A percentile compares a stretch with the other conserved stretches of the same genome.
phyloP scores from a whole-genome alignment of 2,888 invertebrate genomes.

The Stenodera caucasica region DNA sequence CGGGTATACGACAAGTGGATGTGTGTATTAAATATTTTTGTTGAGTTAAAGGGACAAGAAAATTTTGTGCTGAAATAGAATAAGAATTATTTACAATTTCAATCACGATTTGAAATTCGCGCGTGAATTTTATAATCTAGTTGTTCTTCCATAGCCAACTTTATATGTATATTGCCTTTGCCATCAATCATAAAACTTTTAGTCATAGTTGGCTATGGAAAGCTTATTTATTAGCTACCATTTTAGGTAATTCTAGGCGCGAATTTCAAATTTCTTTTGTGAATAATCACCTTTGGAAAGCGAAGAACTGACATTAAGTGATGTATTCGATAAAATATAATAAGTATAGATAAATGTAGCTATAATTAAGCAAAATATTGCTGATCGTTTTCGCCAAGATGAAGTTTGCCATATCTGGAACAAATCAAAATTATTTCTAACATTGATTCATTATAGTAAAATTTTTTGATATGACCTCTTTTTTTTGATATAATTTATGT shows the following conservation, averaged over 20 bases:
- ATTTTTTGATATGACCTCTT: neutral
- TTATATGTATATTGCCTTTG: no score
- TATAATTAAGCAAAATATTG: neutral
- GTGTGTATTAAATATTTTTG: slow-evolving; percentile 59
- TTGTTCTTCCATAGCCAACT: no score
- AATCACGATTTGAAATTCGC: neutral
- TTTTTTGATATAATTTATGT: no score
- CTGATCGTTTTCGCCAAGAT: neutral
- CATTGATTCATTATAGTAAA: neutral
- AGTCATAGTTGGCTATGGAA: no score
- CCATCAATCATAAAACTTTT: no score
- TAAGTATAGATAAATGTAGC: neutral
- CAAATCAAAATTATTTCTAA: slow-evolving; percentile 13
- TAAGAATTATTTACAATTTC: neutral
- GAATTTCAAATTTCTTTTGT: no score
- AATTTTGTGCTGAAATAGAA: neutral
- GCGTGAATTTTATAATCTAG: no score
- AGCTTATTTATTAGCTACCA: no score
- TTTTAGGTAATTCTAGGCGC: no score
- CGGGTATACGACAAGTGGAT: slow-evolving; percentile 63
- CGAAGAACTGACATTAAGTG: neutral
- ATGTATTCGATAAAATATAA: neutral
- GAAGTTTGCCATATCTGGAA: neutral
- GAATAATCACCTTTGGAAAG: neutral
- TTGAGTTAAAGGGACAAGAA: neutral